Conservation (phyloP, 2,888 invertebrate genomes). For the Oegoconia quadripuncta region DNA sequence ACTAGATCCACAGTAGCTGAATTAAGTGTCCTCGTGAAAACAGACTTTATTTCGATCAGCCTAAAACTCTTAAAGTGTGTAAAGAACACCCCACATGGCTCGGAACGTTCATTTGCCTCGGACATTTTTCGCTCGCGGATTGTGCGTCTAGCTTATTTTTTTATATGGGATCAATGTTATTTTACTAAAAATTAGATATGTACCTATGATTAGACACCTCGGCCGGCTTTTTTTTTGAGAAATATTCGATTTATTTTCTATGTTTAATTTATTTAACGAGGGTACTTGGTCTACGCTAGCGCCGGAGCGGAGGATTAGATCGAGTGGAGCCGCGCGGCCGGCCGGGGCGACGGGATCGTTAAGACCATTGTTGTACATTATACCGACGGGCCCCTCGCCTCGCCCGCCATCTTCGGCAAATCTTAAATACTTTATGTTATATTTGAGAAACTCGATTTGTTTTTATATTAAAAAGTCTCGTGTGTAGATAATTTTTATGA, state of each 20-base stretch:
- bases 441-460: conserved; percentile 67
- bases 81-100: too few species aligned
- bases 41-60: too few species aligned
- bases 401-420: conserved; percentile 28
- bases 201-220: conserved; percentile 11
- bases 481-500: conserved; percentile 78
- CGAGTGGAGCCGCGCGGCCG: conserved; percentile 14
- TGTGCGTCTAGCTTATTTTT: too few species aligned
- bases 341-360: conserved; percentile 20
- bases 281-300: conserved; percentile 14
- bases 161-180: too few species aligned
- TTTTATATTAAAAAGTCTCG: conserved; percentile 70
- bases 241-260: conserved; percentile 26
- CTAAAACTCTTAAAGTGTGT: too few species aligned
- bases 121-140: too few species aligned
- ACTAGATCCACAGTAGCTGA: too few species aligned
- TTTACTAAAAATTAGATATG: conserved; percentile 6
- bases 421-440: conserved; percentile 44
- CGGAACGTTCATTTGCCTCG: too few species aligned
- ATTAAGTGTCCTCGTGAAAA: too few species aligned
- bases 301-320: conserved; percentile 3
- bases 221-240: conserved; percentile 10
- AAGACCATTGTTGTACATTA: conserved; percentile 27
- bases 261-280: conserved; percentile 44
- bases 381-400: conserved; percentile 18